Conservation (phyloP, 2,113 vertebrate species). For the Axis porcinus region DNA sequence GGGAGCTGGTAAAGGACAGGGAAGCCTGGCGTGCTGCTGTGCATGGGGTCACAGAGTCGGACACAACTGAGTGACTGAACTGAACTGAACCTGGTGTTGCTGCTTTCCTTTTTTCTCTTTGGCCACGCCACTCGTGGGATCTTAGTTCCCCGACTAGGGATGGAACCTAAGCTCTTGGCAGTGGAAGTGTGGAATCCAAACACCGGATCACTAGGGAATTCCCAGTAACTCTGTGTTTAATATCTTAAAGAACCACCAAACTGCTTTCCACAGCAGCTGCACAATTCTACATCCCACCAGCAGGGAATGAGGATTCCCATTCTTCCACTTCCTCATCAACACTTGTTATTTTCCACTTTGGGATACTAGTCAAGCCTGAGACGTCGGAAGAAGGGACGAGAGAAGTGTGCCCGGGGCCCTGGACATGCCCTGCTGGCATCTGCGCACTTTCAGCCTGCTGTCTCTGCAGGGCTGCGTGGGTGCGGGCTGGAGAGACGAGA, state of each 20-base stretch:
- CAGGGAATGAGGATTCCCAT: not conserved
- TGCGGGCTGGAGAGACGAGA: accelerated
- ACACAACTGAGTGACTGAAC: not conserved
- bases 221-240: not conserved
- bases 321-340: not conserved
- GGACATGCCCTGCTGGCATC: accelerated
- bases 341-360: not conserved
- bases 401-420: not conserved
- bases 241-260: no score
- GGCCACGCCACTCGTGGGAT: not conserved
- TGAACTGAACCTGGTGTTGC: not conserved
- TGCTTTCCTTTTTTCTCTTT: not conserved
- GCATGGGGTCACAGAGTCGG: not conserved
- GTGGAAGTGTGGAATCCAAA: not conserved
- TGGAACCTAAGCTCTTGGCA: not conserved
- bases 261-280: not conserved
- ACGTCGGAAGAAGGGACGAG: not conserved
- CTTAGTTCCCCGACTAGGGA: not conserved
- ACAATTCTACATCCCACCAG: not conserved
- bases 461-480: not conserved
- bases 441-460: accelerated
- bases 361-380: not conserved
- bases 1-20: not conserved
- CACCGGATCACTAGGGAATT: not conserved
- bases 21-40: not conserved